phyloP scores from a whole-genome alignment of 37 sponge, comb jelly and placozoan genomes.

The Oscarella lobularis region DNA sequence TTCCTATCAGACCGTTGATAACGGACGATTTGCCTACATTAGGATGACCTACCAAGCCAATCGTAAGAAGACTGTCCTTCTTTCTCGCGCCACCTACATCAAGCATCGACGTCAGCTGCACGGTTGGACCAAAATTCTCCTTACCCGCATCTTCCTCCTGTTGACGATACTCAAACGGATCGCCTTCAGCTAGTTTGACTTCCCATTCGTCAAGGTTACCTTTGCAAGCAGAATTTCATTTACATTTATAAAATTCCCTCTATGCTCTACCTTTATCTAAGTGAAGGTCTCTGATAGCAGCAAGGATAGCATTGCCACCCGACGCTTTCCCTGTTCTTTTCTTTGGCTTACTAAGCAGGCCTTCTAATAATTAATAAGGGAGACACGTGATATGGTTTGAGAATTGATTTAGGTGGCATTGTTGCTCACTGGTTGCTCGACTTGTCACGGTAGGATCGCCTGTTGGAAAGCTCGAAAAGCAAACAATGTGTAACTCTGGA shows the following conservation, averaged over 20 bases:
- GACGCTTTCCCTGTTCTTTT: slow-evolving; percentile 13
- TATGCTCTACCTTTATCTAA: background rate
- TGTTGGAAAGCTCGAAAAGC: slow-evolving; percentile 81
- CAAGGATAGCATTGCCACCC: slow-evolving; percentile 9
- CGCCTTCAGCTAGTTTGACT: background rate
- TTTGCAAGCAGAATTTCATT: background rate
- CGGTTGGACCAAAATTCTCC: background rate
- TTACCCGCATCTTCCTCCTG: background rate
- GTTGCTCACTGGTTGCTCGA: no score
- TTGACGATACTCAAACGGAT: background rate
- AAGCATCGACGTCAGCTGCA: background rate
- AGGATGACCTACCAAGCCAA: slow-evolving; percentile 85
- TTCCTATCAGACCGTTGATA: slow-evolving; percentile 79
- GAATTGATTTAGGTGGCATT: no score
- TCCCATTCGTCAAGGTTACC: background rate
- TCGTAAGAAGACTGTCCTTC: slow-evolving; percentile 46
- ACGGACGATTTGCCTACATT: slow-evolving; percentile 96
- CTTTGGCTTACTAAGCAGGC: slow-evolving; percentile 7
- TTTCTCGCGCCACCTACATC: slow-evolving; percentile 12
- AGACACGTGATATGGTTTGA: background rate
- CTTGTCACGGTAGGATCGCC: slow-evolving; percentile 26
- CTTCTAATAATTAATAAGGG: background rate
- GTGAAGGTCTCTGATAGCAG: slow-evolving; percentile 2
- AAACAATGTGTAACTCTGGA: slow-evolving; percentile 68
- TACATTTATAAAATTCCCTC: background rate